These are phyloP conservation scores for Phyllostomus discolor DNA, from an alignment of 2,113 vertebrate genomes.

Conservation along the genomic window DNA sequence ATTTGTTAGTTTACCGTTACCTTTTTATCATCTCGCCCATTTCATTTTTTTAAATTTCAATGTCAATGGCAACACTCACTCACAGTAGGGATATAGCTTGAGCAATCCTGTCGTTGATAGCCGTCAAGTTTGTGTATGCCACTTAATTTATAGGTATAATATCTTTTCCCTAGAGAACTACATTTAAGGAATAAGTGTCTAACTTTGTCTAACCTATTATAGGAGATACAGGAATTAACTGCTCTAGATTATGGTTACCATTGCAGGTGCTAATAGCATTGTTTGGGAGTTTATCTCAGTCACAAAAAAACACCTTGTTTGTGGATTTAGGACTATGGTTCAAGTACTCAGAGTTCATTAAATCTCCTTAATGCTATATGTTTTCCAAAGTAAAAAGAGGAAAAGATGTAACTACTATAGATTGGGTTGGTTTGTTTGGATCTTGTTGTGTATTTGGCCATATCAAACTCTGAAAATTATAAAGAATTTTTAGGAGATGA, in stretches of 20 bases:
- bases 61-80: slow-evolving; percentile 61
- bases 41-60: slow-evolving; percentile 48
- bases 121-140: slow-evolving; percentile 63
- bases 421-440: slow-evolving; percentile 6
- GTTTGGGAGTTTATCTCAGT: slow-evolving; percentile 33
- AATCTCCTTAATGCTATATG: background rate
- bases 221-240: slow-evolving; percentile 67
- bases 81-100: slow-evolving; percentile 53
- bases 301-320: slow-evolving; percentile 25
- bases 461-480: slow-evolving; percentile 10
- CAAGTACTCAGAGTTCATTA: slow-evolving; percentile 29
- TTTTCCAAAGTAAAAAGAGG: slow-evolving; percentile 9
- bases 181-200: slow-evolving; percentile 72
- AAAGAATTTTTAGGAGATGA: slow-evolving; percentile 27
- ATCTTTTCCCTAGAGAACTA: slow-evolving; percentile 77
- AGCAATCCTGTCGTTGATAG: slow-evolving; percentile 67
- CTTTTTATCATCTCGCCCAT: slow-evolving; percentile 57
- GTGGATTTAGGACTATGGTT: background rate
- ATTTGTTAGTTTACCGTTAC: slow-evolving; percentile 55
- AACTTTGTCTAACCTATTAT: slow-evolving; percentile 63
- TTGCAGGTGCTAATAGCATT: slow-evolving; percentile 50
- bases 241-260: slow-evolving; percentile 42
- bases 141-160: slow-evolving; percentile 74
- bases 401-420: background rate
- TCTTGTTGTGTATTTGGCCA: background rate